Evolutionary conservation across 2,888 invertebrate species (phyloP).

Genomic region (Megastigmus dorsalis): DNA sequence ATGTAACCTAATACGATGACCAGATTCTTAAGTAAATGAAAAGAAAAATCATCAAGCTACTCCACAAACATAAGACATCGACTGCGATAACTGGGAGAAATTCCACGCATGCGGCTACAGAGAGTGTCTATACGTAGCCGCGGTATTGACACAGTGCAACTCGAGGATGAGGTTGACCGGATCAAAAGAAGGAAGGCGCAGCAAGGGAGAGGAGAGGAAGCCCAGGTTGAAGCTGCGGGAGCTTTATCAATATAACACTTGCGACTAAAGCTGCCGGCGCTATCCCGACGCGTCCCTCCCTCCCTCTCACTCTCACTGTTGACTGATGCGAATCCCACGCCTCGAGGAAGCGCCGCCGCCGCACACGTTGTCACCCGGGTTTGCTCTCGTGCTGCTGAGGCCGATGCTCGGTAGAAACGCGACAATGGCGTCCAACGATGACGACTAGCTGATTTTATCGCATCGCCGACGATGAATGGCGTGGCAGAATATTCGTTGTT

Average conservation of each 20-base stretch:
- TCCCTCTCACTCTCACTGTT: neutral
- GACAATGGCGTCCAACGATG: neutral
- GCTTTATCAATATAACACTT: constrained; percentile 44
- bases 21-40: too few relatives aligned
- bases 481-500: too few relatives aligned
- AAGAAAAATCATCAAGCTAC: too few relatives aligned
- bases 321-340: constrained; percentile 24
- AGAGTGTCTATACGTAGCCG: constrained; percentile 7
- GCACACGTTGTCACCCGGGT: neutral
- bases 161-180: neutral
- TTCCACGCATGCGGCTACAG: neutral
- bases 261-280: neutral
- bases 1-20: too few relatives aligned
- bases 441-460: neutral
- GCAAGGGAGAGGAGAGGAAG: neutral
- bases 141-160: constrained; percentile 39
- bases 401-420: neutral
- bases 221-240: neutral
- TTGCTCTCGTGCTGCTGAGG: constrained; percentile 4
- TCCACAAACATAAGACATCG: too few relatives aligned
- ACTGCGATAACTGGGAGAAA: too few relatives aligned
- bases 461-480: neutral
- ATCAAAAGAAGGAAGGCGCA: neutral
- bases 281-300: too few relatives aligned
- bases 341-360: neutral